Evolutionary conservation across 2,797 vertebrate genomes (phyloP).

Genomic region (Tragopan temminckii): DNA sequence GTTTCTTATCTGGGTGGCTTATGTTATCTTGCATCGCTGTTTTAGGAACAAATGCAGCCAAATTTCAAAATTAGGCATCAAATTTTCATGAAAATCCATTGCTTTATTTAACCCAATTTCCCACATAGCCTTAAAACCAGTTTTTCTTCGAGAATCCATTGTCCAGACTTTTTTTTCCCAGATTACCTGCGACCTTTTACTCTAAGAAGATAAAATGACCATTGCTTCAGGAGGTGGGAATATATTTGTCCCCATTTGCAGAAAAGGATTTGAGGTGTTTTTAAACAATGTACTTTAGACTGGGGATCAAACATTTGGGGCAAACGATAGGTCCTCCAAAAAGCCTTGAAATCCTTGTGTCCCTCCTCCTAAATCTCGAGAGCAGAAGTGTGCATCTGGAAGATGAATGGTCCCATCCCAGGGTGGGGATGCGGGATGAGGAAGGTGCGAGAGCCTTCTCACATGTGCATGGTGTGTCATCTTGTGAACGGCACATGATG

Average conservation of each 20-base stretch:
- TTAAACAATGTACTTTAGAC: neutral
- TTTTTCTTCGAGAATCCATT: neutral
- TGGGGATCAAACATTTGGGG: neutral
- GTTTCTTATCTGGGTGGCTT: neutral
- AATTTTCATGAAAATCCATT: neutral
- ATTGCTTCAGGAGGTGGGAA: neutral
- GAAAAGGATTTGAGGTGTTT: neutral
- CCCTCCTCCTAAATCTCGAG: fast-evolving
- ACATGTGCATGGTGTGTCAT: fast-evolving
- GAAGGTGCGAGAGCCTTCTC: neutral
- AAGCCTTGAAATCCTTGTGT: neutral
- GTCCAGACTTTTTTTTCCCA: neutral
- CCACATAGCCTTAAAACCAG: neutral
- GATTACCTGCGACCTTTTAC: neutral
- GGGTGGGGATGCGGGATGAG: neutral
- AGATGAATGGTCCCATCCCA: fast-evolving
- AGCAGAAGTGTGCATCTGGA: neutral
- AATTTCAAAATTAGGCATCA: neutral
- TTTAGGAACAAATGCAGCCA: neutral
- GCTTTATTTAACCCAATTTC: neutral
- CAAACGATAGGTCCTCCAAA: neutral
- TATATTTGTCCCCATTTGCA: neutral
- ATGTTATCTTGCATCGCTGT: neutral
- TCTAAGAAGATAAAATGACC: slow-evolving; percentile 8
- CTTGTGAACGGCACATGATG: fast-evolving